Base-by-base conservation (phyloP, 1,140 invertebrate species). In the Cyclargus thomasi region DNA sequence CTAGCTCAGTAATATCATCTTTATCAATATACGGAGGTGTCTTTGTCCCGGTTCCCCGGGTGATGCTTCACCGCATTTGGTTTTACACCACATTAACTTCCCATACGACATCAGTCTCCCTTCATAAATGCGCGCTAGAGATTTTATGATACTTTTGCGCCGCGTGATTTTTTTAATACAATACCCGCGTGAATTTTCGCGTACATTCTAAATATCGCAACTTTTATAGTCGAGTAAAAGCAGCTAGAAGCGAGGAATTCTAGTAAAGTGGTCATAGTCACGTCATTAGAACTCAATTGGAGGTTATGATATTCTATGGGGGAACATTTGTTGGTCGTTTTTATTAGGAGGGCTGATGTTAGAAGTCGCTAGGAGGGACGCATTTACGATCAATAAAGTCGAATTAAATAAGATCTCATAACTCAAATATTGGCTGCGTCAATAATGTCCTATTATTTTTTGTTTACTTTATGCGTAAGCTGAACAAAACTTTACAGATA, bases 1-100 rank as follows among this genome's bases (percentile, higher is more conserved):
- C 6, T 11, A 47, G 10, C 39, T 47, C 2, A 47, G 39, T 2
- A 35, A 35, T 35, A 47, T 47, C 39, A 47, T 47, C 39, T 47
- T 47, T 47, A 47, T 47, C 39, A 47, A 47, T 47, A 55, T 39
- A 65, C 39, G 23, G 47, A 53, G 39, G 64, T 64, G 78, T 77
- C 82, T 83, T 85, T 86, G 82, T 85, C 76, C 76, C 72, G 75
- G n/a, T n/a, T n/a, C 29, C 5, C 29, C 29, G 29, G 83, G 82
- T 81, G 85, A 85, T 82, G 78, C 76, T 76, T 73, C 74, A 74
- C 67, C 78, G 79, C 76, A 79, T 77, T 80, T 74, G 77, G 82
- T 80, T 80, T 80, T 88, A 87, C 82, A 84, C 82, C 80, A 85
- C 85, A 85, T 87, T 88, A 82, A 81, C 76, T 77, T 67, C 74